Conservation (phyloP, 2,113 vertebrate genomes). For the Theropithecus gelada region DNA sequence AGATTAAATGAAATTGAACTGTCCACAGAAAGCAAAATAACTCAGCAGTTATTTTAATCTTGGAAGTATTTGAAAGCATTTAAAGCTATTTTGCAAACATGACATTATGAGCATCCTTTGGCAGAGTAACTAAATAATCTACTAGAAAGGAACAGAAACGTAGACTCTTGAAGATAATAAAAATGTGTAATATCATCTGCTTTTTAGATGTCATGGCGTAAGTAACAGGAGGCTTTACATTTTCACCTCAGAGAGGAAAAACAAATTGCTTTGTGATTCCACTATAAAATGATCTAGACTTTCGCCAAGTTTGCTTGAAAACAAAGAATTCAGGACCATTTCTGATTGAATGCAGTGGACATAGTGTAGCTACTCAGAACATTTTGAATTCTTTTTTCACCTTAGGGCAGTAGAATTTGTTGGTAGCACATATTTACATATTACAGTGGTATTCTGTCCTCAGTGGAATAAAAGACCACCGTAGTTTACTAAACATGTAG, state of each 20-base stretch:
- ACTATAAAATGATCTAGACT: slow-evolving; percentile 10
- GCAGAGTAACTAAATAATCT: slow-evolving; percentile 45
- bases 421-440: background rate
- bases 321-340: background rate
- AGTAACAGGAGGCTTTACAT: background rate
- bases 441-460: background rate
- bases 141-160: background rate
- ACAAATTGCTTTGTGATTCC: background rate
- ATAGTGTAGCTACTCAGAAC: background rate
- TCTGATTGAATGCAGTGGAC: background rate
- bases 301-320: slow-evolving; percentile 32
- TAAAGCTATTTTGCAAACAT: slow-evolving; percentile 57
- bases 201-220: background rate
- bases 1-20: slow-evolving; percentile 50
- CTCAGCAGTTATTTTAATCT: slow-evolving; percentile 43
- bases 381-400: background rate
- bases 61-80: slow-evolving; percentile 52
- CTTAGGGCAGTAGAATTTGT: background rate
- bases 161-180: slow-evolving; percentile 2
- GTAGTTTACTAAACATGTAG: background rate
- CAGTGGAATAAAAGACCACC: background rate
- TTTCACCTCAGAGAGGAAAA: slow-evolving; percentile 23
- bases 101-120: background rate
- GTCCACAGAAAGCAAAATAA: slow-evolving; percentile 46
- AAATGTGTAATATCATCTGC: background rate